These are phyloP conservation scores for Globodera rostochiensis DNA, from an alignment of 1,140 invertebrate genomes.

Conservation along the genomic window DNA sequence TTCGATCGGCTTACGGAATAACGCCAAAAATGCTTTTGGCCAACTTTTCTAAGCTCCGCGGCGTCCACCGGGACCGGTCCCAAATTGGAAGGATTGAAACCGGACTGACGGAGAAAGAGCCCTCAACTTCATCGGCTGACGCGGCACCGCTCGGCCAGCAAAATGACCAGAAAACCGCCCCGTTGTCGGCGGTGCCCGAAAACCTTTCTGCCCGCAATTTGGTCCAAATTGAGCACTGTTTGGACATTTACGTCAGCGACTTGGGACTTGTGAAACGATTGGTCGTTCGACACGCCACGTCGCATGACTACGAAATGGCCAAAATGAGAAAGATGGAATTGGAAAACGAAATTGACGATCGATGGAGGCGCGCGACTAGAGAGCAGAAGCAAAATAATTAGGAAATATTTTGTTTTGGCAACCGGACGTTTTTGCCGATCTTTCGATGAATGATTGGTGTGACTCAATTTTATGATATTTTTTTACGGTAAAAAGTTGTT, in stretches of 20 bases:
- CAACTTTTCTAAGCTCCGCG: background rate
- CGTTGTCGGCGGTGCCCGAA: background rate
- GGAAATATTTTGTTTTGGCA: too few relatives aligned
- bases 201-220: background rate
- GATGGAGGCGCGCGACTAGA: constrained; percentile 21
- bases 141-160: background rate
- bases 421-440: too few relatives aligned
- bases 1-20: background rate
- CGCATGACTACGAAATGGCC: constrained; percentile 29
- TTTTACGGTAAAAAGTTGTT: too few relatives aligned
- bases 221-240: constrained; percentile 26
- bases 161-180: background rate
- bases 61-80: background rate
- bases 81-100: background rate
- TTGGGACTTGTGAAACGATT: constrained; percentile 35
- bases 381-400: constrained; percentile 30
- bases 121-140: constrained; percentile 8
- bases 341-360: background rate
- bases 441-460: background rate
- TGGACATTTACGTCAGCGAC: constrained; percentile 32
- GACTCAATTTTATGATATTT: background rate
- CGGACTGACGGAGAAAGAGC: background rate
- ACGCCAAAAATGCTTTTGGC: background rate
- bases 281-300: constrained; percentile 30
- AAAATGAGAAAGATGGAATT: constrained; percentile 20